Percentiles rank a stretch among this genome's conserved stretches.
phyloP scores from a whole-genome alignment of 2,888 invertebrate species.

The Ischnus inquisitorius region DNA sequence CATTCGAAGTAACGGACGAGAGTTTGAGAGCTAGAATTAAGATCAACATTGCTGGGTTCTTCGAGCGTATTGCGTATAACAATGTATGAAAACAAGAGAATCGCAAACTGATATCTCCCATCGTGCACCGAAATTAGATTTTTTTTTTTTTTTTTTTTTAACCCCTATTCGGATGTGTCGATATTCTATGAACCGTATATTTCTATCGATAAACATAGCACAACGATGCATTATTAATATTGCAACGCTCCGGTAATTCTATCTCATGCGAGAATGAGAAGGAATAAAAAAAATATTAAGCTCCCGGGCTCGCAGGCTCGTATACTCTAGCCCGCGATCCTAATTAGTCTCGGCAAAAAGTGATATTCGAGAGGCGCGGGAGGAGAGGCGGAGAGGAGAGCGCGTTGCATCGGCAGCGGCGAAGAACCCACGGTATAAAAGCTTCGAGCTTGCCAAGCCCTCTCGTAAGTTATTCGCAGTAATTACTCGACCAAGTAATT shows the following conservation, averaged over 20 bases:
- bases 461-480: constrained; percentile 51
- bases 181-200: background rate
- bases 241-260: constrained; percentile 6
- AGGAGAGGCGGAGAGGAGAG: background rate
- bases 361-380: constrained; percentile 39
- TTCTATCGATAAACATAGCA: background rate
- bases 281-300: constrained; percentile 33
- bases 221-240: constrained; percentile 27
- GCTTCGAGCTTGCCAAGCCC: constrained; percentile 48
- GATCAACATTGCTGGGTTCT: too few relatives aligned
- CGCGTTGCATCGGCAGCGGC: constrained; percentile 14
- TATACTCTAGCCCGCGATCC: constrained; percentile 40
- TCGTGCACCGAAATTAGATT: too few relatives aligned
- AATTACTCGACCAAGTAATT: constrained; percentile 62
- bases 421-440: constrained; percentile 24
- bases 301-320: constrained; percentile 13
- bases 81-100: too few relatives aligned
- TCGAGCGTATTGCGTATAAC: too few relatives aligned
- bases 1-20: too few relatives aligned
- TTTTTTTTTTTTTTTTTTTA: background rate
- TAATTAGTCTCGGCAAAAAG: constrained; percentile 59
- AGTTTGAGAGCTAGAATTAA: too few relatives aligned
- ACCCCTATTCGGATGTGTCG: background rate
- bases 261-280: constrained; percentile 26
- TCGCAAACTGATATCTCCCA: too few relatives aligned